phyloP scores from a whole-genome alignment of 1,140 invertebrate species.

The Cotesia glomerata region DNA sequence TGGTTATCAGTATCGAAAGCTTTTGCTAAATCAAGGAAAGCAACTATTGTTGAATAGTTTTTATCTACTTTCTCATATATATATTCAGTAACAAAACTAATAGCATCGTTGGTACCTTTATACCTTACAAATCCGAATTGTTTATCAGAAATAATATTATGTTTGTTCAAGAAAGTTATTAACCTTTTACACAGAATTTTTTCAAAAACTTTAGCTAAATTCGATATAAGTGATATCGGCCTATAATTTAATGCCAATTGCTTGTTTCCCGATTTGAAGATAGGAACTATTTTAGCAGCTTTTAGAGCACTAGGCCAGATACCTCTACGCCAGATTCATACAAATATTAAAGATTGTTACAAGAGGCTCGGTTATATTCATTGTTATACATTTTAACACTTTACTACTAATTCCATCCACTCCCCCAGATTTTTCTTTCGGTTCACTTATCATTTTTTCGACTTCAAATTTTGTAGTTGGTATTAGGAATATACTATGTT shows the following conservation, averaged over 20 bases:
- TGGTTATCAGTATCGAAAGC: too few relatives aligned
- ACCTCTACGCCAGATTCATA: background rate
- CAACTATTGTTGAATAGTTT: background rate
- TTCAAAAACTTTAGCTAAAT: background rate
- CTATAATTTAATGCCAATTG: background rate
- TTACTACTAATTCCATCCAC: background rate
- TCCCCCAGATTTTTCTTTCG: background rate
- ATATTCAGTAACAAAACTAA: background rate
- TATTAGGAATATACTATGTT: background rate
- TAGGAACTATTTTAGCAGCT: background rate
- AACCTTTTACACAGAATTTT: slow-evolving; percentile 4
- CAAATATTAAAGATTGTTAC: background rate
- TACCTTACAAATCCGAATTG: slow-evolving; percentile 13
- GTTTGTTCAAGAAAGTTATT: slow-evolving; percentile 11
- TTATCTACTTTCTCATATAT: background rate
- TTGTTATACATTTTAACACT: background rate
- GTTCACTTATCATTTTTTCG: background rate
- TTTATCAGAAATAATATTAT: slow-evolving; percentile 1
- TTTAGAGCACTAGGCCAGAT: background rate
- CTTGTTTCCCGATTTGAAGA: background rate
- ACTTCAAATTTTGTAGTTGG: background rate
- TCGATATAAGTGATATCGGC: background rate
- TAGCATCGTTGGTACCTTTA: slow-evolving; percentile 13
- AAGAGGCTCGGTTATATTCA: background rate
- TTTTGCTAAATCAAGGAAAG: background rate